These are phyloP conservation scores for Brachyhypopomus gauderio DNA, from an alignment of 2,113 vertebrate genomes.

Conservation along the genomic window DNA sequence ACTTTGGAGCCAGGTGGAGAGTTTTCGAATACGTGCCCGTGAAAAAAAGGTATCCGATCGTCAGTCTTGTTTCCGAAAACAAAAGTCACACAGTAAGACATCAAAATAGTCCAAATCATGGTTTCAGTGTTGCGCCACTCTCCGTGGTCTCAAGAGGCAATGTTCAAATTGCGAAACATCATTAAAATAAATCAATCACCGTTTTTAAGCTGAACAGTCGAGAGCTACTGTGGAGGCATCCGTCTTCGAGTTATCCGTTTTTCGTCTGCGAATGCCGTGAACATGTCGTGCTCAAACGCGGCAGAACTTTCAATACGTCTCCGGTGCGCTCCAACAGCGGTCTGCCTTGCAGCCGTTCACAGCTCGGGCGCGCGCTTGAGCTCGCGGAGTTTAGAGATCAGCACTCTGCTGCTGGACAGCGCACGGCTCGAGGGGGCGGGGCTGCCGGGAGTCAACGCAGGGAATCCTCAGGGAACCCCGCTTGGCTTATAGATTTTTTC, in stretches of 20 bases:
- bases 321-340: conserved; percentile 60
- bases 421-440: conserved; percentile 67
- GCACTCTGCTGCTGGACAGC: conserved; percentile 72
- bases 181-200: conserved; percentile 4
- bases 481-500: conserved; percentile 16
- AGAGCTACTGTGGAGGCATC: too few relatives aligned
- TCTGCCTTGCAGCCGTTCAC: conserved; percentile 59
- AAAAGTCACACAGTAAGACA: conserved; percentile 65
- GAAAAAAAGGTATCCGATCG: conserved; percentile 76
- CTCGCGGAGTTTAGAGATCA: conserved; percentile 63
- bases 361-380: conserved; percentile 62
- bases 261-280: background rate
- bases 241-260: conserved; percentile 26
- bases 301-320: conserved; percentile 63
- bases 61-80: conserved; percentile 67
- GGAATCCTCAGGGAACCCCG: conserved; percentile 59
- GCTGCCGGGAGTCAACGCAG: conserved; percentile 51
- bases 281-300: conserved; percentile 16
- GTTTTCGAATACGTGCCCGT: conserved; percentile 85
- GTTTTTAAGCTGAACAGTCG: background rate
- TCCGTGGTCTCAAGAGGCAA: conserved; percentile 52
- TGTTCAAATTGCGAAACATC: conserved; percentile 23
- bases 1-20: conserved; percentile 81
- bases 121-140: conserved; percentile 52
- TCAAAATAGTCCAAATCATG: conserved; percentile 73